Evolutionary conservation across 2,888 invertebrate species (phyloP).

Genomic region (Acanthosepion esculentum): DNA sequence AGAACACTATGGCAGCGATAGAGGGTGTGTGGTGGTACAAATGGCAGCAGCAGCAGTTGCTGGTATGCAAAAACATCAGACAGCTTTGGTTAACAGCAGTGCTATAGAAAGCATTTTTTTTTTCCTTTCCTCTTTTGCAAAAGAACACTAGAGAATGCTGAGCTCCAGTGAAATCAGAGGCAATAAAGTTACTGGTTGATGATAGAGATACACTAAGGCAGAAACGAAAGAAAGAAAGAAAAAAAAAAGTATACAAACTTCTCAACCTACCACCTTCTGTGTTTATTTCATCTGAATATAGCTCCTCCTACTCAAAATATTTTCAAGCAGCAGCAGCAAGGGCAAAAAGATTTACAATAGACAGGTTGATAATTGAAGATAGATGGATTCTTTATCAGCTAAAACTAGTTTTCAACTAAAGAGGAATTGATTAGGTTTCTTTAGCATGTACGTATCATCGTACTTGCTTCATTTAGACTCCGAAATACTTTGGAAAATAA

Average conservation of each 20-base stretch:
- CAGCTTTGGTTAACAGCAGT: neutral
- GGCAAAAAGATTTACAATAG: neutral
- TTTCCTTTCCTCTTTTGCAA: neutral
- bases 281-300: neutral
- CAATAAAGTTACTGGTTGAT: neutral
- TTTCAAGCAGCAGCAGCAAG: neutral
- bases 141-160: neutral
- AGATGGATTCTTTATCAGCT: neutral
- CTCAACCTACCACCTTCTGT: neutral
- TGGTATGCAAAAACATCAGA: neutral
- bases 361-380: neutral
- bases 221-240: neutral
- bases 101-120: no score
- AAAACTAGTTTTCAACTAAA: neutral
- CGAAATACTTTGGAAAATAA: no score
- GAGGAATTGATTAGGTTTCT: neutral
- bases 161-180: neutral
- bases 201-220: neutral
- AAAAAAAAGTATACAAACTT: neutral
- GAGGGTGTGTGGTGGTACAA: neutral
- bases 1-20: neutral
- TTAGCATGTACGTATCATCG: neutral
- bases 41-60: conserved; percentile 12
- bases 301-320: neutral
- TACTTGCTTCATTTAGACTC: no score